Base-by-base conservation (phyloP, 2,113 vertebrate species). In the Sardina pilchardus region DNA sequence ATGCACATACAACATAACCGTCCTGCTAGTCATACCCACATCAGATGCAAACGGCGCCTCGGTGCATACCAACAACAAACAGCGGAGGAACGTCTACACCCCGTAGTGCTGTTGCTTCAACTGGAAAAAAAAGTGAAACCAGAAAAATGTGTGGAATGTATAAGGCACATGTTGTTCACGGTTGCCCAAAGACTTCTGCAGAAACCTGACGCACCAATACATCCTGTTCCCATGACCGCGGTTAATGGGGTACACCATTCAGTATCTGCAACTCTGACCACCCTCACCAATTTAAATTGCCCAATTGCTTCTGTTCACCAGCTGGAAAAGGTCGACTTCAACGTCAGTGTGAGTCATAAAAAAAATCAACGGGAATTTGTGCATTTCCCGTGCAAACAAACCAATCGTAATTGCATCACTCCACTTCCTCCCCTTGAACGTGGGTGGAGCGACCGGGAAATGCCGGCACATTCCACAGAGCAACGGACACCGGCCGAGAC, bases 381-480 rank as follows among this genome's bases (percentile, higher is more conserved):
- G 63, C 83, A 53, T 21, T 12, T 44, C 21, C 21, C 53, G 4
- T 48, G 53, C 14, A 86, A 34, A 59, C 39, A 84, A 81, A 39
- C 56, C 44, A 14, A 30, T 26, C 14, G 7, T 26, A 56, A 80
- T 36, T 82, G 9, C 47, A 85, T 53, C 36, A 39, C 5, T 82
- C 34, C 56, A 83, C 81, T 87, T 92, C 59, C 88, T 89, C 88
- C 87, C 86, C 84, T 59, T 67, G 26, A 67, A 7, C n/a, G 63
- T 67, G 63, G 63, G 63, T 30, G 63, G 63, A 67, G 63, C n/a
- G 56, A 26, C 63, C 63, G 63, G 63, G 63, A 67, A 67, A 67
- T 14, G 63, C 63, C 63, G 63, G 63, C 24, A 67, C 63, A 67
- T 67, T 67, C 63, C 63, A 67, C 63, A 67, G 7, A 30, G 63